These are phyloP conservation scores for Scaptodrosophila latifasciaeformis DNA, from an alignment of 2,888 invertebrate species.

Conservation along the genomic window DNA sequence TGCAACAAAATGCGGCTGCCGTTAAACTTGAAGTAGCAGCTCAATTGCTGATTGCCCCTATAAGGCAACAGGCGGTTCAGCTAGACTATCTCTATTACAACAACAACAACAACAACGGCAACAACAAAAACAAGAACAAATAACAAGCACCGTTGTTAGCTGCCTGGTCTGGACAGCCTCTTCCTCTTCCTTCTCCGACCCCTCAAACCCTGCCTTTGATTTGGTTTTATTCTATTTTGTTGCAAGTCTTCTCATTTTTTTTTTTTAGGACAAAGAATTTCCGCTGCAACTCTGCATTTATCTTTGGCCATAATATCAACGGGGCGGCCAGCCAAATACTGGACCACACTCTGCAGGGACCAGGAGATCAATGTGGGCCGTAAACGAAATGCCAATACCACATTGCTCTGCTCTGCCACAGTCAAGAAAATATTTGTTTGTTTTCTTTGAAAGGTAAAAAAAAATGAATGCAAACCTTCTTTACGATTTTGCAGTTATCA, in stretches of 20 bases:
- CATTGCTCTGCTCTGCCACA: too few relatives aligned
- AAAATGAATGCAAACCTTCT: slow-evolving; percentile 39
- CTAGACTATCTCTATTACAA: slow-evolving; percentile 65
- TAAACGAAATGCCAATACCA: slow-evolving; percentile 36
- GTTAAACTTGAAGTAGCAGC: slow-evolving; percentile 55
- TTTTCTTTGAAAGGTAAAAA: too few relatives aligned
- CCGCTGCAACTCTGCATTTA: slow-evolving; percentile 32
- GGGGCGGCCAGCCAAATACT: too few relatives aligned
- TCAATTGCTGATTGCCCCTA: slow-evolving; percentile 69
- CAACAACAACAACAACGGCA: slow-evolving; percentile 31
- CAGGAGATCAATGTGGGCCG: slow-evolving; percentile 23
- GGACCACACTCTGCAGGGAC: slow-evolving; percentile 12
- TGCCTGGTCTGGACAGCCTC: too few relatives aligned
- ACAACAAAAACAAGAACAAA: too few relatives aligned
- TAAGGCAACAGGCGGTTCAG: slow-evolving; percentile 55
- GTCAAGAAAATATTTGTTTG: too few relatives aligned
- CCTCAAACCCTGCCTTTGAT: not conserved
- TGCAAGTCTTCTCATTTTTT: slow-evolving; percentile 4
- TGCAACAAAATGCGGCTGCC: slow-evolving; percentile 8
- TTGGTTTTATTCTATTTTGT: not conserved
- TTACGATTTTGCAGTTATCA: slow-evolving; percentile 59
- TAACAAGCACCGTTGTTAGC: slow-evolving; percentile 37
- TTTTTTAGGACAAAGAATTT: slow-evolving; percentile 60
- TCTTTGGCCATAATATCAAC: slow-evolving; percentile 15
- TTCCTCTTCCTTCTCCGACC: not conserved